These are phyloP conservation scores for Phoenoteleia sp. DNA, from an alignment of 2,888 invertebrate genomes.

Conservation along the genomic window DNA sequence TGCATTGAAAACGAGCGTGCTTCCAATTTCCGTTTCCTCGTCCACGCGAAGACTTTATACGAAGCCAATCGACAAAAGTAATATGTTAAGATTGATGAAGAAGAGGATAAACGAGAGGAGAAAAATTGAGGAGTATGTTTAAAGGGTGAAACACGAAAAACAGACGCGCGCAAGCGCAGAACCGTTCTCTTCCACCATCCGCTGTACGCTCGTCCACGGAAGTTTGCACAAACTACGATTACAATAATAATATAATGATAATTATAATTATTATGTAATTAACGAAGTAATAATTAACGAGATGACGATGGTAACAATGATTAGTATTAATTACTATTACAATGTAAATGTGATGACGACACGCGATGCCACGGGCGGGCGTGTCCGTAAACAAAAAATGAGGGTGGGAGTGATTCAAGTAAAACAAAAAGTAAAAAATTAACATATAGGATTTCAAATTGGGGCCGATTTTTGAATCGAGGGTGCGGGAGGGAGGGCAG, in stretches of 20 bases:
- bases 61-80: slow-evolving; percentile 33
- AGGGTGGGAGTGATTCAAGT: slow-evolving; percentile 43
- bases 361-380: slow-evolving; percentile 71
- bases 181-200: slow-evolving; percentile 70
- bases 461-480: slow-evolving; percentile 31
- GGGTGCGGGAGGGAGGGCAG: slow-evolving; percentile 47
- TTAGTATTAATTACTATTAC: slow-evolving; percentile 57
- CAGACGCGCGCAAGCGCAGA: slow-evolving; percentile 36
- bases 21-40: slow-evolving; percentile 64
- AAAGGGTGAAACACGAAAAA: not conserved
- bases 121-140: not conserved
- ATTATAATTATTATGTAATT: slow-evolving; percentile 73
- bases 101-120: not conserved
- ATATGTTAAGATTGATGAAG: slow-evolving; percentile 3
- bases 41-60: slow-evolving; percentile 24
- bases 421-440: slow-evolving; percentile 34
- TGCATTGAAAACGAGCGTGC: slow-evolving; percentile 61
- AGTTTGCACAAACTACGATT: slow-evolving; percentile 71
- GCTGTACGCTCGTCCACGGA: slow-evolving; percentile 72
- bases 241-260: slow-evolving; percentile 67
- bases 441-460: slow-evolving; percentile 22
- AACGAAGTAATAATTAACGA: slow-evolving; percentile 38
- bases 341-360: slow-evolving; percentile 77
- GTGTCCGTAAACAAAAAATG: slow-evolving; percentile 70
- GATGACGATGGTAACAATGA: slow-evolving; percentile 32